A percentile compares a stretch with the other conserved stretches of the same genome.
Evolutionary conservation across 2,797 vertebrate species (phyloP).

Genomic region (Gymnopithys bicolor): DNA sequence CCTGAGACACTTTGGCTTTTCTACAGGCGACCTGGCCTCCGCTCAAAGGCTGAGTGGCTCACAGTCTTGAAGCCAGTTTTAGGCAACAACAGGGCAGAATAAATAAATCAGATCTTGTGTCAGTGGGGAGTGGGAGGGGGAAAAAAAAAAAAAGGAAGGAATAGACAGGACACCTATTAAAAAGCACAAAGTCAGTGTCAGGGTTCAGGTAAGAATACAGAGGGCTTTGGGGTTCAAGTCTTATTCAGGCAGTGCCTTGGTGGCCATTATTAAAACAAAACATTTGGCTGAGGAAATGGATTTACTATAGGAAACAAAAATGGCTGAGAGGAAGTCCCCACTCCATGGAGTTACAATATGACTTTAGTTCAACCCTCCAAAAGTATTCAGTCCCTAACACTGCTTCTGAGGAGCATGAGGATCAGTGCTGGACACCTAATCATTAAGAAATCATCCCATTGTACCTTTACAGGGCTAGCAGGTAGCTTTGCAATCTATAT

Average conservation of each 20-base stretch:
- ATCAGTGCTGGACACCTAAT: neutral
- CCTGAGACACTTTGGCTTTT: neutral
- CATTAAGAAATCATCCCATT: neutral
- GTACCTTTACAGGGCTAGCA: neutral
- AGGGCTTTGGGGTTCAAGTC: neutral
- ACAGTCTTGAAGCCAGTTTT: neutral
- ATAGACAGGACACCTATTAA: neutral
- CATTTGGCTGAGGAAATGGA: neutral
- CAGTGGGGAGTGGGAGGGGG: neutral
- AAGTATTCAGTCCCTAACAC: neutral
- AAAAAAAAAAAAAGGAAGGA: neutral
- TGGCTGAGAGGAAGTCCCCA: neutral
- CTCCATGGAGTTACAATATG: neutral
- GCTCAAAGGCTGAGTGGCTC: neutral
- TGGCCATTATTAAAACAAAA: neutral
- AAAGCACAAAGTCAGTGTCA: neutral
- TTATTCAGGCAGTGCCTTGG: neutral
- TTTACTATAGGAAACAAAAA: neutral
- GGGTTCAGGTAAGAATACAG: neutral
- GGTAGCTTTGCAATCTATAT: neutral
- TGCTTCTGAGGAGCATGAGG: neutral
- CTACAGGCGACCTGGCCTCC: neutral
- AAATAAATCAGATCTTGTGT: neutral
- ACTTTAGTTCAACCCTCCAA: neutral
- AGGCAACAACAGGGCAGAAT: neutral